Evolutionary conservation across 1,140 invertebrate species (phyloP).

Genomic region (Orchesella cincta): DNA sequence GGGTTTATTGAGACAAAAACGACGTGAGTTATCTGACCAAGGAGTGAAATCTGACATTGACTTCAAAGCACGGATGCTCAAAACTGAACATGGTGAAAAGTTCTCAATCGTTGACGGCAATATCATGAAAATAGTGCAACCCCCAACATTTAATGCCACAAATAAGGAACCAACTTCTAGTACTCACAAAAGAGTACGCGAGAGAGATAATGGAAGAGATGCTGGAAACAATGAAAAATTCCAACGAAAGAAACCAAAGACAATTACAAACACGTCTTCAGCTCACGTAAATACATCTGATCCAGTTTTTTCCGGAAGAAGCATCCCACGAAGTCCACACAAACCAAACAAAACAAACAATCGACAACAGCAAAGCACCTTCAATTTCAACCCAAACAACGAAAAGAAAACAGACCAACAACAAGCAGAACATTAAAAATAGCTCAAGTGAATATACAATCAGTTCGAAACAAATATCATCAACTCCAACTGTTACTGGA

Average conservation of each 20-base stretch:
- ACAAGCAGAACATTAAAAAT: neutral
- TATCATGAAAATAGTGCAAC: too few species aligned
- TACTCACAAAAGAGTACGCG: too few species aligned
- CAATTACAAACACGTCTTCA: neutral
- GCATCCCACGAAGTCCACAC: too few species aligned
- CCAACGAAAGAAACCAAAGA: neutral
- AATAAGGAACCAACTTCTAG: too few species aligned
- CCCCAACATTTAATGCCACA: too few species aligned
- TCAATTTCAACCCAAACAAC: neutral
- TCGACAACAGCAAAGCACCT: too few species aligned
- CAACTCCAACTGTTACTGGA: neutral
- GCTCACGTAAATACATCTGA: too few species aligned
- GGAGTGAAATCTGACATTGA: neutral
- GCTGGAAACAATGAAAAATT: neutral
- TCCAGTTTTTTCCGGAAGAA: too few species aligned
- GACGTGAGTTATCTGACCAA: neutral
- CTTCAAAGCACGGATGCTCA: neutral
- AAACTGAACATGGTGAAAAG: neutral
- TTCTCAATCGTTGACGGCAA: neutral
- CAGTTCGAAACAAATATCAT: neutral
- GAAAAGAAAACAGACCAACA: neutral
- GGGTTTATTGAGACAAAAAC: neutral
- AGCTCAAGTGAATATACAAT: conserved; percentile 9
- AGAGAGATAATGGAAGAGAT: too few species aligned
- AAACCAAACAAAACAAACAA: too few species aligned